phyloP scores from a whole-genome alignment of 2,797 vertebrate species.

The Glossophaga mutica region DNA sequence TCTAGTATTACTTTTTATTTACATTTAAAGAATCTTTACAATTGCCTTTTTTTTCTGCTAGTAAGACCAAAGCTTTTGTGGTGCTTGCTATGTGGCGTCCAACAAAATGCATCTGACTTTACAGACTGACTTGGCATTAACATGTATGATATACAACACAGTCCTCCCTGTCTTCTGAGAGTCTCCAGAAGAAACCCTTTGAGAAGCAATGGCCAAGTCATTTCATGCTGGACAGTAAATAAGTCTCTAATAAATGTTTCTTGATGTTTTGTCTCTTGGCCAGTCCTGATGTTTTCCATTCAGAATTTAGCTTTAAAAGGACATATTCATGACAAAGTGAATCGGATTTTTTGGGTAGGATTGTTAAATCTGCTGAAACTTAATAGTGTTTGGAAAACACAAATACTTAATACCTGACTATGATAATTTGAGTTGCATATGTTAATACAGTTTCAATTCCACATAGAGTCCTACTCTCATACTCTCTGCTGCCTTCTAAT shows the following conservation, averaged over 20 bases:
- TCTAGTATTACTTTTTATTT: conserved; percentile 15
- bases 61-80: conserved; percentile 7
- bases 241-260: background rate
- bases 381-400: background rate
- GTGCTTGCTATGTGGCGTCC: background rate
- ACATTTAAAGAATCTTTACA: background rate
- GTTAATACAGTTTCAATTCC: background rate
- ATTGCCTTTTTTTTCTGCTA: background rate
- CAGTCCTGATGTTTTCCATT: background rate
- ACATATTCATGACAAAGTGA: background rate
- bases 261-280: conserved; percentile 21
- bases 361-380: conserved; percentile 25
- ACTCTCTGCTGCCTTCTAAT: background rate
- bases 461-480: background rate
- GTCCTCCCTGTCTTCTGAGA: conserved; percentile 9
- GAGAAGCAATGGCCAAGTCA: background rate
- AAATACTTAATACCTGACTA: conserved; percentile 4
- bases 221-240: conserved; percentile 18
- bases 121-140: background rate
- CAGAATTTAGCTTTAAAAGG: conserved; percentile 32
- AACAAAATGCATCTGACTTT: conserved; percentile 9
- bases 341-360: conserved; percentile 4
- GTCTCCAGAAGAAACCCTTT: conserved; percentile 2
- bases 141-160: background rate
- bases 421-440: conserved; percentile 10